Evolutionary conservation across 2,888 invertebrate genomes (phyloP).

Genomic region (Drosophila atroscutellata): DNA sequence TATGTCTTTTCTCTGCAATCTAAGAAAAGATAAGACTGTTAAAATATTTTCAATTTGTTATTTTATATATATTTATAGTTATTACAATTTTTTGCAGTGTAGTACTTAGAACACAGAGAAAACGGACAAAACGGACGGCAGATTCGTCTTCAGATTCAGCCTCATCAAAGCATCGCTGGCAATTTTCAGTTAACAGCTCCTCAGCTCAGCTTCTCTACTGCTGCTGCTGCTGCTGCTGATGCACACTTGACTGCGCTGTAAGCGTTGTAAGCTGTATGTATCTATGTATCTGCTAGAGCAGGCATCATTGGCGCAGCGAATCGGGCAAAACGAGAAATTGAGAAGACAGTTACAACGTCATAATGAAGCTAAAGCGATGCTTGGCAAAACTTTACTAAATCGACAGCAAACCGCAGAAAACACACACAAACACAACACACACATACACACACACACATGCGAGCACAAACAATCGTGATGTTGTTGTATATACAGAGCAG

Average conservation of each 20-base stretch:
- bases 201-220: constrained; percentile 24
- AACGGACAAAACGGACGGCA: constrained; percentile 53
- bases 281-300: constrained; percentile 41
- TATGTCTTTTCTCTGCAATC: too few relatives aligned
- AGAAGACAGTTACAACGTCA: constrained; percentile 79
- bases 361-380: constrained; percentile 65
- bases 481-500: constrained; percentile 23
- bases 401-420: constrained; percentile 68
- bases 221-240: constrained; percentile 23
- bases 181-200: constrained; percentile 71
- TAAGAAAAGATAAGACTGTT: neutral
- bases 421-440: constrained; percentile 14
- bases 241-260: constrained; percentile 25
- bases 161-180: constrained; percentile 64
- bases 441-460: constrained; percentile 23
- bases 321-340: constrained; percentile 80
- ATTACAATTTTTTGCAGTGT: neutral
- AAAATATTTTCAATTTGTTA: neutral
- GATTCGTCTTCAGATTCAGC: constrained; percentile 69
- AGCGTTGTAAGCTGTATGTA: constrained; percentile 41
- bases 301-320: constrained; percentile 72
- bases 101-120: constrained; percentile 33
- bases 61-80: neutral
- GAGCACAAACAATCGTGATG: constrained; percentile 37
- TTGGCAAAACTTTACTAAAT: constrained; percentile 67